A percentile compares a stretch with the other conserved stretches of the same genome.
phyloP scores from a whole-genome alignment of 2,113 vertebrate genomes.

The Oreotragus oreotragus region DNA sequence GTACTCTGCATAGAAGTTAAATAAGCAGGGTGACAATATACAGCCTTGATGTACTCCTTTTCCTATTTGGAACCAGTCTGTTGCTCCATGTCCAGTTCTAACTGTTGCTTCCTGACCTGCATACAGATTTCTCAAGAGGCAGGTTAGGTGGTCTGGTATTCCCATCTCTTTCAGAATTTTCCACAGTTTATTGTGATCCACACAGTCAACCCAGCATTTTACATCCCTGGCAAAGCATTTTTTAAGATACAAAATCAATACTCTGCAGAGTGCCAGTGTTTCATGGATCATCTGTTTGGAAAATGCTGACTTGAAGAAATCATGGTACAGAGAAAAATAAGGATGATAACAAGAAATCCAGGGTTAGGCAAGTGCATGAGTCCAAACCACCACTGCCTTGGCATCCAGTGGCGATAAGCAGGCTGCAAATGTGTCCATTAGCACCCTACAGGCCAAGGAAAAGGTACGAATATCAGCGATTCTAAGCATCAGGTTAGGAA shows the following conservation, averaged over 20 bases:
- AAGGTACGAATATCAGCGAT: accelerated
- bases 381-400: too few species aligned
- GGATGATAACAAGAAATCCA: accelerated
- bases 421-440: accelerated
- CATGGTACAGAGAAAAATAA: accelerated
- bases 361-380: accelerated
- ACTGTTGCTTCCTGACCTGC: too few species aligned
- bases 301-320: neutral
- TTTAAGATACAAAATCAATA: neutral
- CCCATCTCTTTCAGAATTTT: too few species aligned
- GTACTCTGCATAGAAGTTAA: too few species aligned
- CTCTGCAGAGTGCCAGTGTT: neutral
- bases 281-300: neutral
- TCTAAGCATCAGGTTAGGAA: neutral
- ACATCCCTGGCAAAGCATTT: neutral
- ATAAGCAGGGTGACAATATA: too few species aligned
- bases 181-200: too few species aligned
- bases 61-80: too few species aligned
- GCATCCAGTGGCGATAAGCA: neutral
- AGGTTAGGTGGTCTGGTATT: too few species aligned
- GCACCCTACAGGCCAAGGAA: accelerated
- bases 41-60: too few species aligned
- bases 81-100: too few species aligned
- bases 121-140: too few species aligned
- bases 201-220: too few species aligned